Evolutionary conservation across 1,140 invertebrate species (phyloP), one percentile per base, ranked within the genome.

Genomic region (Rhyacophila brunnea): DNA sequence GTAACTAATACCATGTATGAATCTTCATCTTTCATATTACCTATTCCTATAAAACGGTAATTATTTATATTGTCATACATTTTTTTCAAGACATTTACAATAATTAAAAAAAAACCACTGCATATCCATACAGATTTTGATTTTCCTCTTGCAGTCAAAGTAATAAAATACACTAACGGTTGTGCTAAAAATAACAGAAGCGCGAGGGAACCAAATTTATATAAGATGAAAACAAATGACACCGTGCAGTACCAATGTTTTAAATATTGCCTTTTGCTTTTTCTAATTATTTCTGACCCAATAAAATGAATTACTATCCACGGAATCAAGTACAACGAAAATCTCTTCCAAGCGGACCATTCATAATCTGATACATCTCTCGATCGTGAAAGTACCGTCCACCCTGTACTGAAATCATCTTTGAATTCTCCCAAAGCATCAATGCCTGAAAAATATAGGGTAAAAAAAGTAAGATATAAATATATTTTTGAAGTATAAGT

Each of bases 341-440:
- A 74, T 65, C 66, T 71, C 69, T 77, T 78, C 74, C 73, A 79
- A 46, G 69, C 70, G 38, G 55, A 74, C 77, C 77, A 79, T 68
- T 79, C 77, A 61, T 73, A 67, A 70, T 79, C 77, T 51, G 77
- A 76, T 5, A 70, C 67, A 70, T 79, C 77, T 70, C 68, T 74
- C 11, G 61, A 56, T 65, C 73, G 71, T 23, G 58, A 61, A 36
- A 74, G 51, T 40, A 73, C 58, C 20, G 54, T 50, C 77, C 75
- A 79, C 9, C 75, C 77, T 35, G 65, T 65, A 56, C 61, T 56
- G 49, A 78, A 68, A 54, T 77, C 75, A 48, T 58, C 67, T 15
- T 45, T 44, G 2, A 48, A 47, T 9, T 50, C 46, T 3, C 20
- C 23, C 23, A 28, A 44, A 35, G 45, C 9, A 59, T 63, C 48